A percentile compares a stretch with the other conserved stretches of the same genome.
phyloP scores from a whole-genome alignment of 2,113 vertebrate species.

The Sarotherodon lohbergeri region DNA sequence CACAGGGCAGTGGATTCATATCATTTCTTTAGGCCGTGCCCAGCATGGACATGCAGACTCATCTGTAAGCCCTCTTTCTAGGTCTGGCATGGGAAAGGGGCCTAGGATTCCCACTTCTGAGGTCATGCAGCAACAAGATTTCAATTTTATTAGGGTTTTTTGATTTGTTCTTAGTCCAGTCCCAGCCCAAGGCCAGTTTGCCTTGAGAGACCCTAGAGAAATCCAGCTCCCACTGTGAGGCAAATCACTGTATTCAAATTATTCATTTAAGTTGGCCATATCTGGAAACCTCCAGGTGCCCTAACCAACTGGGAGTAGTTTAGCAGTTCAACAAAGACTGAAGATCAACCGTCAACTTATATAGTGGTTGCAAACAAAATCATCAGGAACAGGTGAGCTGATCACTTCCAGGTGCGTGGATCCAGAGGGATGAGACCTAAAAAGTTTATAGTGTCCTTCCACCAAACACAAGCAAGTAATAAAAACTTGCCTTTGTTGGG shows the following conservation, averaged over 20 bases:
- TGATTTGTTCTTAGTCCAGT: not conserved
- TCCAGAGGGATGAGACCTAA: not conserved
- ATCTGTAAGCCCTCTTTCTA: not conserved
- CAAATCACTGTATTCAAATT: not conserved
- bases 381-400: not conserved
- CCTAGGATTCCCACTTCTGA: not conserved
- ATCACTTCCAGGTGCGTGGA: not conserved
- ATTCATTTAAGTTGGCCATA: not conserved
- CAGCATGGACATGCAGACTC: not conserved
- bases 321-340: not conserved
- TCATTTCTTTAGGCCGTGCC: not conserved
- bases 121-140: not conserved
- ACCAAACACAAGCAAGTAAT: not conserved
- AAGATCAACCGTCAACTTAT: not conserved
- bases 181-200: not conserved
- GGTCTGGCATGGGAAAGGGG: rapidly evolving
- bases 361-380: not conserved
- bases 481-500: not conserved
- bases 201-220: not conserved
- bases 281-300: too few species aligned
- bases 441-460: not conserved
- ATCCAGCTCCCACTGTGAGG: not conserved
- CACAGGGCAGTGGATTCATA: rapidly evolving
- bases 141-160: not conserved
- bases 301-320: not conserved